Evolutionary conservation across 1,140 invertebrate species (phyloP).

Genomic region (Cherax quadricarinatus): DNA sequence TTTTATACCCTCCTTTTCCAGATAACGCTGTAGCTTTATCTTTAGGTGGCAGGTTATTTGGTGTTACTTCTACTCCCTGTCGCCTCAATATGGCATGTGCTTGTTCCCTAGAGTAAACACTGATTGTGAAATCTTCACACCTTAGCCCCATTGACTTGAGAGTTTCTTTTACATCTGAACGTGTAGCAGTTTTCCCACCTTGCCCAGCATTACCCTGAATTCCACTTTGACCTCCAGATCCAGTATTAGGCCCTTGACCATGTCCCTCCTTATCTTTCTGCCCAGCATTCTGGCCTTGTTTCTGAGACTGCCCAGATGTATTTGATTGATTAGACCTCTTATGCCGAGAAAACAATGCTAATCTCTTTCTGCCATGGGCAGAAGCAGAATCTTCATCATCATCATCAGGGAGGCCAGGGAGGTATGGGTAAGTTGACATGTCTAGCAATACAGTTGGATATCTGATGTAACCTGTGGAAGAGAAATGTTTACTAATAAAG

Average conservation of each 20-base stretch:
- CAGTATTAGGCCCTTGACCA: not conserved
- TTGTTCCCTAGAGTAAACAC: conserved; percentile 73
- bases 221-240: not conserved
- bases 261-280: conserved; percentile 37
- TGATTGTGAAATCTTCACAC: conserved; percentile 73
- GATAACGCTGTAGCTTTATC: conserved; percentile 44
- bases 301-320: conserved; percentile 26
- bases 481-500: not conserved
- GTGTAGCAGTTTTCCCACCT: conserved; percentile 61
- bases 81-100: conserved; percentile 71
- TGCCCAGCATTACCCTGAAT: not conserved
- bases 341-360: conserved; percentile 58
- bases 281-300: conserved; percentile 38
- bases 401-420: conserved; percentile 66
- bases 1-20: conserved; percentile 44
- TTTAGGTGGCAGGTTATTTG: conserved; percentile 50
- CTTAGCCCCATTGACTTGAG: conserved; percentile 73
- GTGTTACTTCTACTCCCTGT: conserved; percentile 73
- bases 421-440: conserved; percentile 70
- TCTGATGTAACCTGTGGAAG: conserved; percentile 56
- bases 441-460: conserved; percentile 72
- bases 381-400: conserved; percentile 64
- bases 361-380: conserved; percentile 65
- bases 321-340: conserved; percentile 40
- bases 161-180: conserved; percentile 72